Evolutionary conservation across 2,888 invertebrate genomes (phyloP), one percentile per base, ranked within the genome.

Genomic region (Seladonia tumulorum): DNA sequence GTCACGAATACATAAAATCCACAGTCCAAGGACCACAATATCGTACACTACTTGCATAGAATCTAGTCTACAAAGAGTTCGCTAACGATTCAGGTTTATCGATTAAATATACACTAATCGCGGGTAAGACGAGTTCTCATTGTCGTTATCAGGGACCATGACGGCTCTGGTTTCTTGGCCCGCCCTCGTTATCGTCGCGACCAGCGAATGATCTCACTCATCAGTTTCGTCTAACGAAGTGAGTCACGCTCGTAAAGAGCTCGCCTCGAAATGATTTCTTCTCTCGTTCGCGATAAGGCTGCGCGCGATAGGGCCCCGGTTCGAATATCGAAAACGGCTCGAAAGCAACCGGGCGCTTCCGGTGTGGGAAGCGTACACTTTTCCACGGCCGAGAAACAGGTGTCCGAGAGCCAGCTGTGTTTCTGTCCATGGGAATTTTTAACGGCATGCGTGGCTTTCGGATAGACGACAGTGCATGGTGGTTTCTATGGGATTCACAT

Each of bases 161-260:
- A 81, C 45, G 42, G 79, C 76, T 74, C 71, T 49, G 63, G 81
- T 81, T 84, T 78, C 83, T 79, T 60, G n/a, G n/a, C 1, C 3
- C 53, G 35, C 12, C 12, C 57, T 25, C 70, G 79, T 82, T 88
- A 87, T 87, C 86, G 71, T 47, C n/a, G 42, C 39, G 45, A 72
- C 25, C 63, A 79, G 79, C 72, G 79, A 81, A 81, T 89, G 90
- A 90, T 85, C 88, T 90, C 89, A 87, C 78, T 88, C 87, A 29
- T 83, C 72, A 79, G 83, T 81, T 86, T 86, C 66, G 81, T 71
- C 76, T 80, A 75, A 78, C 79, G 70, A 74, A 76, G 66, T 85
- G 89, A 89, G 71, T 87, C 87, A 88, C n/a, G 75, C 35, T 87
- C 76, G 35, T 29, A 29, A 18, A 53, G 7, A 14, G 29, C 29